Evolutionary conservation across 1,140 invertebrate genomes (phyloP).

Genomic region (Asobara japonica): DNA sequence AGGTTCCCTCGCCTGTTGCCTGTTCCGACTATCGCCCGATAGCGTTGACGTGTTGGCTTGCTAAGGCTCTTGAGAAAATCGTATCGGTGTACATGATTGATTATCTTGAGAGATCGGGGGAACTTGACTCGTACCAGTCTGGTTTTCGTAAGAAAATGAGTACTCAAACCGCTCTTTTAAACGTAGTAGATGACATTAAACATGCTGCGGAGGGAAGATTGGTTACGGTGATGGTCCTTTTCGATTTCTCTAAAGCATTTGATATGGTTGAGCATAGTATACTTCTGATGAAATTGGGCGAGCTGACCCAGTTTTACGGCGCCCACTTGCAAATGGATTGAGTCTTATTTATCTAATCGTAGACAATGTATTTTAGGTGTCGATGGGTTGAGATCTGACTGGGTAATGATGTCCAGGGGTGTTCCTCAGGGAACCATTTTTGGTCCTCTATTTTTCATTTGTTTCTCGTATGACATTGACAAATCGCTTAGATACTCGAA

Average conservation of each 20-base stretch:
- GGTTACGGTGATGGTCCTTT: background rate
- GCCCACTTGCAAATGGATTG: background rate
- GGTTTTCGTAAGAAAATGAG: slow-evolving; percentile 25
- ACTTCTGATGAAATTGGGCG: background rate
- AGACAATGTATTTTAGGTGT: background rate
- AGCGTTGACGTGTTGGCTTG: background rate
- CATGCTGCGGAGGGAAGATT: background rate
- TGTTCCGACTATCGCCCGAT: background rate
- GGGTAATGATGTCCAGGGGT: background rate
- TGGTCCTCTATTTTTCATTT: too few species aligned
- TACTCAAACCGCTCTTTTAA: slow-evolving; percentile 26
- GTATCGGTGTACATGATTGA: background rate
- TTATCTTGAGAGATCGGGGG: background rate
- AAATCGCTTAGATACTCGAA: background rate
- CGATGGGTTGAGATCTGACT: background rate
- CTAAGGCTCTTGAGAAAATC: slow-evolving; percentile 19
- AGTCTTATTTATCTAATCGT: background rate
- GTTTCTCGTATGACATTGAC: background rate
- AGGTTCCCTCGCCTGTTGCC: background rate
- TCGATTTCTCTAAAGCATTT: background rate
- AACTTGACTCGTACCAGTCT: slow-evolving; percentile 18
- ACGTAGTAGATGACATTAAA: slow-evolving; percentile 26
- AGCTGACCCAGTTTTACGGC: background rate
- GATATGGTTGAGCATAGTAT: background rate
- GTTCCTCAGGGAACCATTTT: background rate